phyloP scores from a whole-genome alignment of 2,888 invertebrate species.

The Acanthacorydalis orientalis region DNA sequence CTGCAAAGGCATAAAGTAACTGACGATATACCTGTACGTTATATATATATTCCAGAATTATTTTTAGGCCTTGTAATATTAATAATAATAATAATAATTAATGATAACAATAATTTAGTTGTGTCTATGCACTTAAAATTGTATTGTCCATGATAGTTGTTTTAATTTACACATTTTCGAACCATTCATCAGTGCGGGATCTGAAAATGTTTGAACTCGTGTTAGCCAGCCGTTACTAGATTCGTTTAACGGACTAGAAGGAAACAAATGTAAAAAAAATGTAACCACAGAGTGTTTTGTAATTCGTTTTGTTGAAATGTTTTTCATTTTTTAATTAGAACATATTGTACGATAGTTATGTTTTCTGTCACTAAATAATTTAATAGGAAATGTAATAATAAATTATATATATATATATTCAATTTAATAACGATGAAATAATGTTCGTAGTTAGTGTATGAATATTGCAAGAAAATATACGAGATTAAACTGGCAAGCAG shows the following conservation, averaged over 20 bases:
- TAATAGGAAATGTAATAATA: not conserved
- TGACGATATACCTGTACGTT: not conserved
- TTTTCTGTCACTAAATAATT: not conserved
- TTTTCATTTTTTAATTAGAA: too few species aligned
- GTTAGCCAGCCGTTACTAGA: too few species aligned
- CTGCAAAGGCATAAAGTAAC: constrained; percentile 25
- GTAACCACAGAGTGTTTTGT: too few species aligned
- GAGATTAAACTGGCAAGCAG: not conserved
- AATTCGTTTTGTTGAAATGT: too few species aligned
- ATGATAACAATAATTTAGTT: too few species aligned
- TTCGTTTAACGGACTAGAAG: too few species aligned
- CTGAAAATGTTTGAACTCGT: not conserved
- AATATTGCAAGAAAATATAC: not conserved
- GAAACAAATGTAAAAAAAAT: too few species aligned
- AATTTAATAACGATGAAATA: not conserved
- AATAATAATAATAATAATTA: too few species aligned
- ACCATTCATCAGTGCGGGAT: not conserved
- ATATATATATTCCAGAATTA: not conserved
- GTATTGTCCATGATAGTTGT: constrained; percentile 1
- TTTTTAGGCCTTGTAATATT: not conserved
- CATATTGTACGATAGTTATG: too few species aligned
- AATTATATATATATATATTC: not conserved
- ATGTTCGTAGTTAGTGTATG: not conserved
- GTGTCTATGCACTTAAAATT: not conserved
- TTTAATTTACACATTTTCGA: not conserved